These are phyloP conservation scores for Lophura nycthemera DNA, from an alignment of 2,113 vertebrate species.

Conservation along the genomic window DNA sequence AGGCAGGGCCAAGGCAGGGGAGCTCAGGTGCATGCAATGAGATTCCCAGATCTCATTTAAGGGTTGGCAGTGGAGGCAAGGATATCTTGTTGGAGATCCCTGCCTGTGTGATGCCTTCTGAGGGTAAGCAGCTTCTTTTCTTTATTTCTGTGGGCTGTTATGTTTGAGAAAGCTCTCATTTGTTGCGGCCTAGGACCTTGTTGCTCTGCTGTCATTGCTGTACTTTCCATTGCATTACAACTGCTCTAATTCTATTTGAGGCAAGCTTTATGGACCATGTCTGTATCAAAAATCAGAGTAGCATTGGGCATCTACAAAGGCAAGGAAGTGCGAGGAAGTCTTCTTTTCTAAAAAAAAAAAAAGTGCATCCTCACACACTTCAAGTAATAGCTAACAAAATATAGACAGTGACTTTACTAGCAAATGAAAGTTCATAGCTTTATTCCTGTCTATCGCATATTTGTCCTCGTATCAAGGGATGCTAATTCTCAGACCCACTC, in stretches of 20 bases:
- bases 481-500: background rate
- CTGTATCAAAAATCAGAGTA: background rate
- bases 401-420: background rate
- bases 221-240: background rate
- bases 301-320: background rate
- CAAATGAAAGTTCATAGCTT: background rate
- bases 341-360: background rate
- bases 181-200: too few relatives aligned
- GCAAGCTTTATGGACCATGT: background rate
- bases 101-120: too few relatives aligned
- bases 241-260: background rate
- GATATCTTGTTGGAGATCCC: too few relatives aligned
- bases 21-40: too few relatives aligned
- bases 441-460: background rate
- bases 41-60: too few relatives aligned
- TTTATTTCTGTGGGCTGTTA: too few relatives aligned
- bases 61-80: too few relatives aligned
- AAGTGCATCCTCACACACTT: background rate
- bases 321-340: background rate
- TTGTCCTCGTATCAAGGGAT: background rate
- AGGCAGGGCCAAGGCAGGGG: too few relatives aligned
- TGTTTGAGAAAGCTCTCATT: too few relatives aligned
- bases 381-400: background rate
- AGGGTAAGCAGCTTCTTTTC: too few relatives aligned
- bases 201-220: too few relatives aligned